Evolutionary conservation across 2,888 invertebrate species (phyloP).

Genomic region (Ophion ventricosus): DNA sequence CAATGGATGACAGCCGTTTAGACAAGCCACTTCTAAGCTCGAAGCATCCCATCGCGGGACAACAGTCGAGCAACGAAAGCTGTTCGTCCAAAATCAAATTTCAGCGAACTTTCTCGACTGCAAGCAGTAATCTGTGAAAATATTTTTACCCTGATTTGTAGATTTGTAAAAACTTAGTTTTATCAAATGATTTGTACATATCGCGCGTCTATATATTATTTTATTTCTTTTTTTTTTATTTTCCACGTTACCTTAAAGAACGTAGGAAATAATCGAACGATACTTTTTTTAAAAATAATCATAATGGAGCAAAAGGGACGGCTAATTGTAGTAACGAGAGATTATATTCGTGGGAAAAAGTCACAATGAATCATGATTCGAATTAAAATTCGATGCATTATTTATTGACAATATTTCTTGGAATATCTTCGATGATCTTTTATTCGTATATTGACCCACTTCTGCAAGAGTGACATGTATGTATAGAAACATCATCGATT

Average conservation of each 20-base stretch:
- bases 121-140: conserved; percentile 67
- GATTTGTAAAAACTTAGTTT: background rate
- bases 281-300: background rate
- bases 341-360: background rate
- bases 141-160: background rate
- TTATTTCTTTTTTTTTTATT: background rate
- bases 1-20: conserved; percentile 60
- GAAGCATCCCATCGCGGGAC: conserved; percentile 67
- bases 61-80: conserved; percentile 71
- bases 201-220: conserved; percentile 13
- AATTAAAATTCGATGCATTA: background rate
- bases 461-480: background rate
- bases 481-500: background rate
- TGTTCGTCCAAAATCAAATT: conserved; percentile 60
- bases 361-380: background rate
- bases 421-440: background rate
- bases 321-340: background rate
- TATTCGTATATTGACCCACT: background rate
- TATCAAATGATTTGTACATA: conserved; percentile 25
- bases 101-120: conserved; percentile 69
- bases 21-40: conserved; percentile 68
- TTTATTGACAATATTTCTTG: background rate
- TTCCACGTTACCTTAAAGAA: background rate
- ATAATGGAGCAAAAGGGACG: background rate
- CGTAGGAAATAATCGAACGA: background rate